phyloP scores from a whole-genome alignment of 2,797 vertebrate genomes.

The Brachymystax lenok region DNA sequence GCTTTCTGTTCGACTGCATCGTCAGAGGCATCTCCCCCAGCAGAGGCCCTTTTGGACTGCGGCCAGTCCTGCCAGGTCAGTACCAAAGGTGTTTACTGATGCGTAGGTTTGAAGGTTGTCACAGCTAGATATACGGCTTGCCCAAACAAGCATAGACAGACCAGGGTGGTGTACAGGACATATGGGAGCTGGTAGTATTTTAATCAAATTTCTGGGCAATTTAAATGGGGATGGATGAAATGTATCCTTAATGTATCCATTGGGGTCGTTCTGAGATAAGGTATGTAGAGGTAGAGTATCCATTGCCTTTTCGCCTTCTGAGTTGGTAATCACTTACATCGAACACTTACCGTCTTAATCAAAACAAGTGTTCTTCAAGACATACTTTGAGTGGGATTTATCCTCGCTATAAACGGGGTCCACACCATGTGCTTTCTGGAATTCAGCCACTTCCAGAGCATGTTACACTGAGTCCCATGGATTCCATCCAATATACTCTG shows the following conservation, averaged over 20 bases:
- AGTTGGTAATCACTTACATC: too few relatives aligned
- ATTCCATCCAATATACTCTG: conserved; percentile 42
- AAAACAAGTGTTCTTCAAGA: background rate
- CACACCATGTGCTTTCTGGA: conserved; percentile 31
- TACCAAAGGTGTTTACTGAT: conserved; percentile 43
- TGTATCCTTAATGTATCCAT: background rate
- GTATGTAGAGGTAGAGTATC: conserved; percentile 1
- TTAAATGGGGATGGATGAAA: background rate
- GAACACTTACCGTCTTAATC: too few relatives aligned
- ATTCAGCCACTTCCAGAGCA: conserved; percentile 37
- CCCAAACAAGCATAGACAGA: background rate
- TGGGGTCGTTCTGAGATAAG: background rate
- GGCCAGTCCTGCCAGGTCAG: conserved; percentile 89
- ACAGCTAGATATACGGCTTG: background rate
- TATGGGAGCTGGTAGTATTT: background rate
- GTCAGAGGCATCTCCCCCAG: conserved; percentile 92
- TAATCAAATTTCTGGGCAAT: background rate
- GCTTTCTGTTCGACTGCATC: conserved; percentile 96
- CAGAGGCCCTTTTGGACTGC: conserved; percentile 89
- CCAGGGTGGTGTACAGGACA: background rate
- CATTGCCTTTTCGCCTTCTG: conserved; percentile 16
- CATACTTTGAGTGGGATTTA: conserved; percentile 32
- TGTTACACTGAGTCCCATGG: conserved; percentile 43
- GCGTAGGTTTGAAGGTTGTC: conserved; percentile 9
- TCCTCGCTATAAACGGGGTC: conserved; percentile 8